phyloP scores from a whole-genome alignment of 2,888 invertebrate genomes.

The Lacanobia oleracea region DNA sequence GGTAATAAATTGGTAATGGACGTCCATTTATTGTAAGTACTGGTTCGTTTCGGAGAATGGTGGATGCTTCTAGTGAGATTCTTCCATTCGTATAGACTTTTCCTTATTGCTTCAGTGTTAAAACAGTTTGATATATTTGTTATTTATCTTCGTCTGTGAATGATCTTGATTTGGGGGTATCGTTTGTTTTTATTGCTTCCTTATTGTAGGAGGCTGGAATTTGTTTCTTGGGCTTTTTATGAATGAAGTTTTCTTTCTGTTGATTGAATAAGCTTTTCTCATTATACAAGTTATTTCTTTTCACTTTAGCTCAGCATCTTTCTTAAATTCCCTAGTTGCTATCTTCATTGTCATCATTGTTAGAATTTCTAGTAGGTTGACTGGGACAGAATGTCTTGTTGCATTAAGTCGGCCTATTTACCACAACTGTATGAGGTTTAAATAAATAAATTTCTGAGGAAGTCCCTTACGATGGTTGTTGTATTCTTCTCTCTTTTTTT shows the following conservation, averaged over 20 bases:
- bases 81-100: conserved; percentile 24
- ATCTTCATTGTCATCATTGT: too few relatives aligned
- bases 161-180: conserved; percentile 16
- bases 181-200: conserved; percentile 11
- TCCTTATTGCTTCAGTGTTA: conserved; percentile 33
- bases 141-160: conserved; percentile 3
- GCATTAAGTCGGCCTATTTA: too few relatives aligned
- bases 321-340: too few relatives aligned
- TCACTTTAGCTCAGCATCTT: neutral
- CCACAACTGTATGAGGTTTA: too few relatives aligned
- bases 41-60: conserved; percentile 30
- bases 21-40: conserved; percentile 24
- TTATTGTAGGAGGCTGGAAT: neutral
- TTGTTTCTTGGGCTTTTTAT: neutral
- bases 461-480: neutral
- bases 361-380: too few relatives aligned
- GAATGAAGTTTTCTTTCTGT: neutral
- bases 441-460: neutral
- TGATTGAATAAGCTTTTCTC: neutral
- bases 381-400: too few relatives aligned
- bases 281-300: neutral
- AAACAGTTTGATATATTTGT: conserved; percentile 25
- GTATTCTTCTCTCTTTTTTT: neutral
- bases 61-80: conserved; percentile 9
- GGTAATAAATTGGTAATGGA: conserved; percentile 32